Conservation (phyloP, 2,113 vertebrate species). For the Condylura cristata region DNA sequence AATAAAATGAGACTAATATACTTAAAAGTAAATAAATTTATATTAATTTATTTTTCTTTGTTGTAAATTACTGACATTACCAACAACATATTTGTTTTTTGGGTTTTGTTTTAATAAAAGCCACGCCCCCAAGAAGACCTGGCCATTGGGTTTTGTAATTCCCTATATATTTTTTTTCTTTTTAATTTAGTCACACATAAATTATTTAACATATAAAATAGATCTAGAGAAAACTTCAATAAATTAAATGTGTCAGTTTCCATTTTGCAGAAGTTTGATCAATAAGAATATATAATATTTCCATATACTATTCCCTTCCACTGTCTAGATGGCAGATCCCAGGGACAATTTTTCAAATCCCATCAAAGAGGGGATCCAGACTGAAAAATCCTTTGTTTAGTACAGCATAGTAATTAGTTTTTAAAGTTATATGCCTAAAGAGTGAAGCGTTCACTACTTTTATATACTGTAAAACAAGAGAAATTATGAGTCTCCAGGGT, state of each 20-base stretch:
- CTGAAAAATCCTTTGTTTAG: neutral
- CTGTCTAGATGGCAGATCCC: neutral
- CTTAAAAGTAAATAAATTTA: neutral
- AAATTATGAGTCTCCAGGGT: conserved; percentile 9
- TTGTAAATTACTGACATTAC: conserved; percentile 4
- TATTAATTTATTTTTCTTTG: neutral
- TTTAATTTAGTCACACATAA: neutral
- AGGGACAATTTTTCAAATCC: neutral
- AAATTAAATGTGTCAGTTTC: neutral
- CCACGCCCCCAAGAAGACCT: neutral
- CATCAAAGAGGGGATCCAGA: neutral
- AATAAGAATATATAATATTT: neutral
- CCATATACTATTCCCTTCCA: neutral
- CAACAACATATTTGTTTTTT: neutral
- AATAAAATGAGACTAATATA: conserved; percentile 51
- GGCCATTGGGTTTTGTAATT: neutral
- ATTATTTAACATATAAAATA: neutral
- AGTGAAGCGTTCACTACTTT: neutral
- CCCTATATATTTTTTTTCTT: neutral
- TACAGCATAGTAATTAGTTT: neutral
- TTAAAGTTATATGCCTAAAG: neutral
- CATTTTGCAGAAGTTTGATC: neutral
- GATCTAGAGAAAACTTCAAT: neutral
- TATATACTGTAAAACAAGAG: neutral
- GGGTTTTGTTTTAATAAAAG: neutral